phyloP scores from a whole-genome alignment of 2,797 vertebrate species.

The Peromyscus eremicus region DNA sequence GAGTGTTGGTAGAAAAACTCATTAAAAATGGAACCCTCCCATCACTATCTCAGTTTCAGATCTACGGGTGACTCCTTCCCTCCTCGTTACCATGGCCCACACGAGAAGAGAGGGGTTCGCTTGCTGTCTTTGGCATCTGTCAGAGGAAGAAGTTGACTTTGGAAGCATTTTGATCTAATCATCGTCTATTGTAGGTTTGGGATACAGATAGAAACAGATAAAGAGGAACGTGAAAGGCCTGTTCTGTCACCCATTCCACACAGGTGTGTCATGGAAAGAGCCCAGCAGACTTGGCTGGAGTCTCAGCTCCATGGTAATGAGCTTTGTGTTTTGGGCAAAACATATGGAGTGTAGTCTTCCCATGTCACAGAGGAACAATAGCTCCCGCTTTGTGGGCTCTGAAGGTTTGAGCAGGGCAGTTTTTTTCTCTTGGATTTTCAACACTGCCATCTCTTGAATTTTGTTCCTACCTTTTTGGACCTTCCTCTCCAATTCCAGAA shows the following conservation, averaged over 20 bases:
- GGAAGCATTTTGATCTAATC: constrained; percentile 44
- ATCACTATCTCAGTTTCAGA: constrained; percentile 33
- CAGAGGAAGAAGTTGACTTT: constrained; percentile 69
- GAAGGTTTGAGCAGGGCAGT: neutral
- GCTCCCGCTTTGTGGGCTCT: neutral
- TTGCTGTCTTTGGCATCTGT: constrained; percentile 55
- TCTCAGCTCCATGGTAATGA: neutral
- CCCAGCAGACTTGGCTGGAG: neutral
- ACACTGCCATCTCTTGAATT: neutral
- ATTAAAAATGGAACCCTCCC: constrained; percentile 15
- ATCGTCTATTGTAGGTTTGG: neutral
- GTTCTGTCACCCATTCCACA: constrained; percentile 3
- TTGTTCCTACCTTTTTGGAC: neutral
- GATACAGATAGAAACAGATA: constrained; percentile 37
- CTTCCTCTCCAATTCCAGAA: neutral
- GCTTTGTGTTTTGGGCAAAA: constrained; percentile 44
- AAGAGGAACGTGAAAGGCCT: constrained; percentile 34
- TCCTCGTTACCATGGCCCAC: neutral
- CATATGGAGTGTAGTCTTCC: neutral
- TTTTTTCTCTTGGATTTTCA: neutral
- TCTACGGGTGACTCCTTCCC: neutral
- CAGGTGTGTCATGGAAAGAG: constrained; percentile 54
- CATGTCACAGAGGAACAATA: neutral
- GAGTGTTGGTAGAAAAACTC: constrained; percentile 31
- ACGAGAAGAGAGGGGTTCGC: neutral